Evolutionary conservation across 2,797 vertebrate species (phyloP).

Genomic region (Manis javanica): DNA sequence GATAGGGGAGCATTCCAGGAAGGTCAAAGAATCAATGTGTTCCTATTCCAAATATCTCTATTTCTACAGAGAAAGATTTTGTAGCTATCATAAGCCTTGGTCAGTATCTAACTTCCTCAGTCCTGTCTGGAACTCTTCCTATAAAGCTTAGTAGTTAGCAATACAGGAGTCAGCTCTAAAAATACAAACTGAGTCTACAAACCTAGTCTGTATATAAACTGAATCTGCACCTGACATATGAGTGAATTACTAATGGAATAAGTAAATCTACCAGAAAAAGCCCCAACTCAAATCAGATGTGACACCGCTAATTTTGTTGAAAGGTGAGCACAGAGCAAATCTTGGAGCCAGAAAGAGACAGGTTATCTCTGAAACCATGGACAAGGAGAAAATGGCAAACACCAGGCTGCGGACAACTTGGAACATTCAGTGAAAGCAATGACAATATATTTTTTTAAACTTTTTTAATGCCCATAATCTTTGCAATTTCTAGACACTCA

Average conservation of each 20-base stretch:
- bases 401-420: rapidly evolving
- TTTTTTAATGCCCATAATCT: not conserved
- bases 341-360: not conserved
- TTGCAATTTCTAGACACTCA: not conserved
- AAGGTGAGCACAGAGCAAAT: not conserved
- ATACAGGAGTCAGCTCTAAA: not conserved
- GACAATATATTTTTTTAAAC: not conserved
- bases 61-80: not conserved
- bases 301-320: not conserved
- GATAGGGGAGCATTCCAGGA: not conserved
- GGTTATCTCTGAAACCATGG: not conserved
- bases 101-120: constrained; percentile 12
- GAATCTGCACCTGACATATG: not conserved
- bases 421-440: not conserved
- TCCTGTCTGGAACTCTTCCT: not conserved
- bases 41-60: not conserved
- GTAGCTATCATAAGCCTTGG: not conserved
- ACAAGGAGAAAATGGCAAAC: not conserved
- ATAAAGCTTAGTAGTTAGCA: not conserved
- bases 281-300: not conserved
- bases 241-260: not conserved
- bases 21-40: not conserved
- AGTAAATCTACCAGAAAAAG: not conserved
- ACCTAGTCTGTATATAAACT: not conserved
- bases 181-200: not conserved